Base-by-base conservation (phyloP, 2,797 vertebrate genomes). In the Apogon hyalosoma region DNA sequence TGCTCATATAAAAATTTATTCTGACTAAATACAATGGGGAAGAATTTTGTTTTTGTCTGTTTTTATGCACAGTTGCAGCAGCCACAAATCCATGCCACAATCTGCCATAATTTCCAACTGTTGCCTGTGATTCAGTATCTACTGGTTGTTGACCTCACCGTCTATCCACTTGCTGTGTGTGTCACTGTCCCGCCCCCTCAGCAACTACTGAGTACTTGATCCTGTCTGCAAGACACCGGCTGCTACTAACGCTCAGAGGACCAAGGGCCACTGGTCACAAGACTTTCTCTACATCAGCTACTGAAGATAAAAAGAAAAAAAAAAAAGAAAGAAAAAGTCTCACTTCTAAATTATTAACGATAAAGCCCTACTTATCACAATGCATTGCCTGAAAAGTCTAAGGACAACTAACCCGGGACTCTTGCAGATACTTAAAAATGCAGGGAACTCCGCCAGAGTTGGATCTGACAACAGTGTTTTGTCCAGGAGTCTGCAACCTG, bases 311-410 rank as follows among this genome's bases (percentile, higher is more conserved):
- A 42, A 28, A 28, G 6, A 28, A 28, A 28, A 28, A 33, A 36
- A 36, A 36, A 36, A 36, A 36, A 28, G 24, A 28, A 4, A 0
- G 24, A 21, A 1, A 41, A 55, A 62, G 4, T 47, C 48, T 57
- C 12, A n/a, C 5, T 8, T 31, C 15, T 73, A 19, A 82, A 66
- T 77, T 63, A 79, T 79, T 75, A 15, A 82, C 51, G 15, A 61
- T 47, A 39, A 31, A 63, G 53, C 65, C 55, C 38, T 69, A 59
- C 64, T 80, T 69, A 55, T 80, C 60, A 83, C 62, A 70, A 93
- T 93, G 92, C 91, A 93, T 56, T 90, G 84, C 72, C 76, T 94
- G 55, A 93, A 92, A 82, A 80, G 79, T 64, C 73, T 94, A 28
- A 87, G 88, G 71, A 76, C 87, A 42, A 64, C 87, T n/a, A 89